Percentiles rank a stretch among this genome's conserved stretches.
These are phyloP conservation scores for Eristalis arbustorum DNA, from an alignment of 2,888 invertebrate genomes.

Conservation along the genomic window DNA sequence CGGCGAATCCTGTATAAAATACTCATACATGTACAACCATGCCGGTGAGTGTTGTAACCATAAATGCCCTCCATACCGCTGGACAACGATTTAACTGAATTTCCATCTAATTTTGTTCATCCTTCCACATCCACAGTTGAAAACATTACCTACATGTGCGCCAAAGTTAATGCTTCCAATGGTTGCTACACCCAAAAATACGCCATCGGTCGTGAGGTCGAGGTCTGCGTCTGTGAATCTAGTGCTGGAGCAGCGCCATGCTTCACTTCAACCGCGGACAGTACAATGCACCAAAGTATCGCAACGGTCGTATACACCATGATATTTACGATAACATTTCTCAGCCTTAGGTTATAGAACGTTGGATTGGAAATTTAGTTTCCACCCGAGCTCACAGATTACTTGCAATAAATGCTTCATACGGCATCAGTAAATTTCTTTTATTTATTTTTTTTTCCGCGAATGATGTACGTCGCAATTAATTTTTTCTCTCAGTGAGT, in stretches of 20 bases:
- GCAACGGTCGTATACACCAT: constrained; percentile 12
- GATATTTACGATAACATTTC: constrained; percentile 31
- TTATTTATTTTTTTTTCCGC: background rate
- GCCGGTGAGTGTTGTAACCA: constrained; percentile 80
- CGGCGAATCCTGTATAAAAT: constrained; percentile 85
- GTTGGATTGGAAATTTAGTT: background rate
- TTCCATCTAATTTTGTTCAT: constrained; percentile 5
- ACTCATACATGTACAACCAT: constrained; percentile 84
- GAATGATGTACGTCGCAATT: constrained; percentile 11
- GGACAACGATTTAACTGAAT: constrained; percentile 4
- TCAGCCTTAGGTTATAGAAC: constrained; percentile 29
- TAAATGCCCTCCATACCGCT: background rate
- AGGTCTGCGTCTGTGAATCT: constrained; percentile 82
- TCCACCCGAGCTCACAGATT: background rate
- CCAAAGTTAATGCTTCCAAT: constrained; percentile 83
- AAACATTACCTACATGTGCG: constrained; percentile 87
- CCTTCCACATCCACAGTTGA: constrained; percentile 82
- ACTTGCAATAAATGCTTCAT: constrained; percentile 4
- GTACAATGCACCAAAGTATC: constrained; percentile 12
- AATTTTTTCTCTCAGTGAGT: background rate
- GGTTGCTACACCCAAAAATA: constrained; percentile 84
- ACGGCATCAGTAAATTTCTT: background rate
- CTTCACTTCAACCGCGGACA: constrained; percentile 51
- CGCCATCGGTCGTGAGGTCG: constrained; percentile 80
- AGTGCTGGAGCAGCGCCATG: constrained; percentile 79